Conservation (phyloP, 2,797 vertebrate genomes). For the Acrocephalus scirpaceus region DNA sequence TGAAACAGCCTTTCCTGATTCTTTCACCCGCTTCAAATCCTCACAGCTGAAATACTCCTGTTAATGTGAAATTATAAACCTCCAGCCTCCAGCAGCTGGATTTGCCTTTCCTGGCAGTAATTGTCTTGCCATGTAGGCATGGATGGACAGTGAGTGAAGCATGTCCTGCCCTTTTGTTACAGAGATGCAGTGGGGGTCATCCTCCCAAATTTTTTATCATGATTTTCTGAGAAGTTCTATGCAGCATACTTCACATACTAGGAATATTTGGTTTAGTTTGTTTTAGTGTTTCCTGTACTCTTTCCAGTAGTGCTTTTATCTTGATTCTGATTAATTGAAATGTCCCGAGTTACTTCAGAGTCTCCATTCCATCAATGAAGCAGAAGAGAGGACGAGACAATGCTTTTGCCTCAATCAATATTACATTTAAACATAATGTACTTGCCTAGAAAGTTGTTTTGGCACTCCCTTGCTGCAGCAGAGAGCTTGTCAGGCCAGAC, state of each 20-base stretch:
- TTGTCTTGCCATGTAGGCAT: not conserved
- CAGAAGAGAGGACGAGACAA: not conserved
- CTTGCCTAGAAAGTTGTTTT: slow-evolving; percentile 7
- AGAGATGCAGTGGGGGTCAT: not conserved
- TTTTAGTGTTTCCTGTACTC: not conserved
- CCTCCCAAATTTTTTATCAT: not conserved
- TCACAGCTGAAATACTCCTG: not conserved
- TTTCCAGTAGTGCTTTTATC: not conserved
- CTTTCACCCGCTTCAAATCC: not conserved
- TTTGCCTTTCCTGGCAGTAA: not conserved
- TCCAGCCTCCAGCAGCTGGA: not conserved
- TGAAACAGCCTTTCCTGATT: not conserved
- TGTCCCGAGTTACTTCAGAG: not conserved
- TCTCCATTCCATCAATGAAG: slow-evolving; percentile 5
- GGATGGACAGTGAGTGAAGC: not conserved
- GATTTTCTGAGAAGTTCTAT: not conserved
- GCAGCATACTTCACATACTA: not conserved
- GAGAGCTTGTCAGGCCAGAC: not conserved
- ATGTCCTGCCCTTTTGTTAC: not conserved
- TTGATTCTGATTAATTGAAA: not conserved
- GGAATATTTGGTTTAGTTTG: not conserved
- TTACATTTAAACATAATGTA: not conserved
- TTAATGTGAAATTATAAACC: not conserved
- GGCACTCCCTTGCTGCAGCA: not conserved
- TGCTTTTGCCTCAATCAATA: not conserved